These are phyloP conservation scores for Nyctibius bracteatus DNA, from an alignment of 2,113 vertebrate genomes.

Conservation along the genomic window DNA sequence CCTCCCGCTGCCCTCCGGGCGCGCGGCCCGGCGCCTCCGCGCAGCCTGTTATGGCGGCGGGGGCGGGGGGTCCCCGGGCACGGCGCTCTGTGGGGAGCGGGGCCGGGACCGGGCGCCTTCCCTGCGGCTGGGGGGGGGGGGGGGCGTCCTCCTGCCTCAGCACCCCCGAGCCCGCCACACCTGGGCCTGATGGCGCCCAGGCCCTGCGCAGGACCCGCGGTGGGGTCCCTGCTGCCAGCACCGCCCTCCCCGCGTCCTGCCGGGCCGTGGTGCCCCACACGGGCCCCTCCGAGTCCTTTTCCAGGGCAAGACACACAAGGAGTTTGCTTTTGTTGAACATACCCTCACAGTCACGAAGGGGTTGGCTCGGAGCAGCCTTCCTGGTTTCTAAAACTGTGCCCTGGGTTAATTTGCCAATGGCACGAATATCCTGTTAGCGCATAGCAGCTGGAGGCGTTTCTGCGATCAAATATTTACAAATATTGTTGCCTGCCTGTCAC, in stretches of 20 bases:
- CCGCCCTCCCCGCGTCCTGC: rapidly evolving
- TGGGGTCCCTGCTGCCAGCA: too few species aligned
- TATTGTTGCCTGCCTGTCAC: background rate
- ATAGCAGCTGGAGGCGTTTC: rapidly evolving
- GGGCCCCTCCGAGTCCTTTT: rapidly evolving
- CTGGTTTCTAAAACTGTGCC: background rate
- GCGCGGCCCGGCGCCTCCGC: rapidly evolving
- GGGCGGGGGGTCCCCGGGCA: rapidly evolving
- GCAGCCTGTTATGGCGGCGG: background rate
- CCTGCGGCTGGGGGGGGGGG: rapidly evolving
- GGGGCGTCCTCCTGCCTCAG: rapidly evolving
- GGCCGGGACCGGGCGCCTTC: too few species aligned
- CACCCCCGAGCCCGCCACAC: rapidly evolving
- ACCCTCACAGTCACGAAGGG: rapidly evolving
- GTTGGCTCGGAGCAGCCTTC: background rate
- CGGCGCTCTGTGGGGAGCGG: too few species aligned
- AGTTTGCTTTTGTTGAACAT: rapidly evolving
- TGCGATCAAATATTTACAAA: background rate
- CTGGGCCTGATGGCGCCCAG: background rate
- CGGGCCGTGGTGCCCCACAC: rapidly evolving
- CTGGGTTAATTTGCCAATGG: background rate
- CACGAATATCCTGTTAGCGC: rapidly evolving
- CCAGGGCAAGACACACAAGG: too few species aligned
- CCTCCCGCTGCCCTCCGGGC: rapidly evolving
- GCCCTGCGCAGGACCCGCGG: rapidly evolving